Conservation (phyloP, 2,113 vertebrate genomes). For the Triplophysa tibetana region DNA sequence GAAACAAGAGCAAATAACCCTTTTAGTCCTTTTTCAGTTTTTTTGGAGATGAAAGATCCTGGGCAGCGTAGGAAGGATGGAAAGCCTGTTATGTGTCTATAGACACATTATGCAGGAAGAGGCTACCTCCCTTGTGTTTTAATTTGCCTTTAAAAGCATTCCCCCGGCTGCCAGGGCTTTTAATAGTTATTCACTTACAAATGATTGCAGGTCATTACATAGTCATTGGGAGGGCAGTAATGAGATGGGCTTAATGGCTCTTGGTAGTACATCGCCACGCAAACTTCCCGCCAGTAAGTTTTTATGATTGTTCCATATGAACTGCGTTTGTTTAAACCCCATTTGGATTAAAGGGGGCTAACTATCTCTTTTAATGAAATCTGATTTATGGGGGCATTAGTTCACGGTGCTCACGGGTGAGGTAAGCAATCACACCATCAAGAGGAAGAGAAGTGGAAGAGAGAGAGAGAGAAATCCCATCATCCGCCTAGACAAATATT, state of each 20-base stretch:
- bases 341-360: slow-evolving; percentile 70
- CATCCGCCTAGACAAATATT: slow-evolving; percentile 54
- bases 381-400: slow-evolving; percentile 67
- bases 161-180: slow-evolving; percentile 86
- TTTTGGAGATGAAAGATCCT: slow-evolving; percentile 45
- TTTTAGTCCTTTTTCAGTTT: slow-evolving; percentile 18
- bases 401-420: slow-evolving; percentile 49
- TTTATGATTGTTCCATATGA: slow-evolving; percentile 85
- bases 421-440: slow-evolving; percentile 61
- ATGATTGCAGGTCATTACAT: slow-evolving; percentile 96
- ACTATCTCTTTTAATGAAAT: slow-evolving; percentile 73
- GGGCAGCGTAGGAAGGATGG: slow-evolving; percentile 46
- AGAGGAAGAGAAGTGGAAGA: slow-evolving; percentile 38
- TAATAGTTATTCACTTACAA: slow-evolving; percentile 98
- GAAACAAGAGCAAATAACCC: slow-evolving; percentile 28
- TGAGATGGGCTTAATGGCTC: slow-evolving; percentile 93
- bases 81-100: slow-evolving; percentile 61
- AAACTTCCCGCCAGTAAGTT: slow-evolving; percentile 89
- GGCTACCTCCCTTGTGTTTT: slow-evolving; percentile 86
- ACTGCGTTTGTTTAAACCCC: slow-evolving; percentile 68
- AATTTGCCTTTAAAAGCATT: slow-evolving; percentile 89
- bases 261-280: slow-evolving; percentile 88
- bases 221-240: slow-evolving; percentile 95
- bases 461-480: slow-evolving; percentile 48
- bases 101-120: slow-evolving; percentile 68